phyloP scores from a whole-genome alignment of 2,113 vertebrate genomes.

The Neogale vison region DNA sequence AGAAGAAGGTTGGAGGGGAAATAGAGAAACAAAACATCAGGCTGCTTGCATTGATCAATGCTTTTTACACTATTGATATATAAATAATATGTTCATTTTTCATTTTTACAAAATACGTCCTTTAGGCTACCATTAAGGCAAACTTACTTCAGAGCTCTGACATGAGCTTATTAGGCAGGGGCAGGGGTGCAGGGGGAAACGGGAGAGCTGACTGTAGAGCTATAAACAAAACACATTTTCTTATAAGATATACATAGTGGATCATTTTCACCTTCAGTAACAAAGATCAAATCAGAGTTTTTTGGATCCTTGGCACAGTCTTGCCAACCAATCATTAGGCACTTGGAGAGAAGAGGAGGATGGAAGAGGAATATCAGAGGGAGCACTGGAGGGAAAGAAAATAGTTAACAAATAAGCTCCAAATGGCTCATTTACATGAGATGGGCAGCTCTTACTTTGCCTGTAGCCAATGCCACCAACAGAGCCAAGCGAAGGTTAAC shows the following conservation, averaged over 20 bases:
- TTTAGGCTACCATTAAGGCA: conserved; percentile 75
- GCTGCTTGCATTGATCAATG: conserved; percentile 81
- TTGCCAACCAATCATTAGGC: background rate
- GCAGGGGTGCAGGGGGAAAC: background rate
- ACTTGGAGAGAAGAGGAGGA: background rate
- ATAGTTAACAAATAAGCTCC: conserved; percentile 8
- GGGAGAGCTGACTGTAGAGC: conserved; percentile 58
- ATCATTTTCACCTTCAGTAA: conserved; percentile 77
- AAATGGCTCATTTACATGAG: conserved; percentile 8
- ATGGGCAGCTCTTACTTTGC: conserved; percentile 26
- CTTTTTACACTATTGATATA: conserved; percentile 78
- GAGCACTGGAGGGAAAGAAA: background rate
- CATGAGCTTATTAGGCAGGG: conserved; percentile 74
- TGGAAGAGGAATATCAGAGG: background rate
- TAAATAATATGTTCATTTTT: conserved; percentile 86
- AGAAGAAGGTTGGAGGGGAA: conserved; percentile 39
- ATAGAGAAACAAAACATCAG: background rate
- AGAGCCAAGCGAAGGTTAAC: conserved; percentile 67
- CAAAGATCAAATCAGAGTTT: conserved; percentile 67
- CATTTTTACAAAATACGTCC: conserved; percentile 80
- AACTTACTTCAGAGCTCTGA: conserved; percentile 77
- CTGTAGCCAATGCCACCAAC: conserved; percentile 25
- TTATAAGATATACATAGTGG: conserved; percentile 82
- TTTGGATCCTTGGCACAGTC: background rate
- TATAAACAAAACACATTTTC: conserved; percentile 82